phyloP scores from a whole-genome alignment of 2,113 vertebrate genomes.

The human region DNA sequence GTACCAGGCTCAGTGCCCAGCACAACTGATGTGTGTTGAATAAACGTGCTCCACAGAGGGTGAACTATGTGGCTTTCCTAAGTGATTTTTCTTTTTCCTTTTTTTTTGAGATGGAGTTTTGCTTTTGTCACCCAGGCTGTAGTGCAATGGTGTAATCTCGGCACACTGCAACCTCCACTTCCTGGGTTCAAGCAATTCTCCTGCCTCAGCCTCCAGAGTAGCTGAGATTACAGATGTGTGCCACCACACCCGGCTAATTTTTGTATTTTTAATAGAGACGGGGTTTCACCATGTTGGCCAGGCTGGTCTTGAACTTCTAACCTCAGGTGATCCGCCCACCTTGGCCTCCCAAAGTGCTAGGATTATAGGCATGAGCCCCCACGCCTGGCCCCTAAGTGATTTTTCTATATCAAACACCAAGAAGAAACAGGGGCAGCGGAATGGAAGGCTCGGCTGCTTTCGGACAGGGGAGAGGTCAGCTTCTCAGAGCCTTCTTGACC shows the following conservation, averaged over 20 bases:
- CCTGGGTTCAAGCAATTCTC: no score
- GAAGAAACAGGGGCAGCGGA: background rate
- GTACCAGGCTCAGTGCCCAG: accelerated
- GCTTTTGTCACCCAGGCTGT: background rate
- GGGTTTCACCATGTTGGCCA: no score
- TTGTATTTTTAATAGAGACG: no score
- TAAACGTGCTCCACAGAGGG: accelerated
- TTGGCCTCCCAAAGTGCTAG: no score
- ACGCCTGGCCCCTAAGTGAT: accelerated
- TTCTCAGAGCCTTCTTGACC: background rate
- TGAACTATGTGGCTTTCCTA: background rate
- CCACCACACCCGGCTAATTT: no score
- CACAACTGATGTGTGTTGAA: accelerated
- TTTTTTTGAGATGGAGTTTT: background rate
- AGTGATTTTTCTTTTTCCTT: background rate
- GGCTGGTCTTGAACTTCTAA: no score
- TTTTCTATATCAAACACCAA: background rate
- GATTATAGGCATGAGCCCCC: no score
- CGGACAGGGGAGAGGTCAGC: background rate
- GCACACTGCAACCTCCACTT: no score
- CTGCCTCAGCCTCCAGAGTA: no score
- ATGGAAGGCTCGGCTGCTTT: accelerated
- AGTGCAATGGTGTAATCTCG: background rate
- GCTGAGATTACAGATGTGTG: no score
- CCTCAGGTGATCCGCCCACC: no score